phyloP scores from a whole-genome alignment of 2,797 vertebrate species.

The Poeciliopsis turneri region DNA sequence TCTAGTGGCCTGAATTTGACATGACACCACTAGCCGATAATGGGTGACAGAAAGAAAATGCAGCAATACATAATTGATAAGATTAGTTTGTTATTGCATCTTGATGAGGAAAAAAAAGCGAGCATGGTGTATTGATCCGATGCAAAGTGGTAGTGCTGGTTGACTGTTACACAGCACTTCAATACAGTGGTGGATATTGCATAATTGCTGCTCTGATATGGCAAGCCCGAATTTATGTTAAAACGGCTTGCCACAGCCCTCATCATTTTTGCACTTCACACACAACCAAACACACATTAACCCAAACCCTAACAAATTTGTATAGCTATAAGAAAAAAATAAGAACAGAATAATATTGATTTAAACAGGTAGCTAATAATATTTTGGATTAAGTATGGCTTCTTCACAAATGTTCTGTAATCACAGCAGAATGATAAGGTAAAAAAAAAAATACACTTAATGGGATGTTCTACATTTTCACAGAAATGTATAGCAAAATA shows the following conservation, averaged over 20 bases:
- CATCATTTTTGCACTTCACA: neutral
- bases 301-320: neutral
- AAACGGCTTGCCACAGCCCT: no score
- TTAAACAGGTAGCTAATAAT: neutral
- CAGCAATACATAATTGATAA: neutral
- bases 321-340: neutral
- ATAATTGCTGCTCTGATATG: neutral
- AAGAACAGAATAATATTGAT: neutral
- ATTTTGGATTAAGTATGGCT: neutral
- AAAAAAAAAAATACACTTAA: neutral
- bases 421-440: neutral
- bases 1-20: neutral
- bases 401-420: neutral
- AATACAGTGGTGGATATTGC: neutral
- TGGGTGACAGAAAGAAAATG: neutral
- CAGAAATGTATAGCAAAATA: neutral
- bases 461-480: neutral
- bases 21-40: neutral
- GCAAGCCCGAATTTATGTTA: no score
- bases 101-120: neutral
- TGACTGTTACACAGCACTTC: neutral
- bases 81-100: neutral
- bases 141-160: neutral
- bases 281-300: neutral
- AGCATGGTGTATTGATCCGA: neutral